Percentiles rank a stretch among this genome's conserved stretches.
These are phyloP conservation scores for Xenentodon cancila DNA, from an alignment of 2,797 vertebrate species.

Conservation along the genomic window DNA sequence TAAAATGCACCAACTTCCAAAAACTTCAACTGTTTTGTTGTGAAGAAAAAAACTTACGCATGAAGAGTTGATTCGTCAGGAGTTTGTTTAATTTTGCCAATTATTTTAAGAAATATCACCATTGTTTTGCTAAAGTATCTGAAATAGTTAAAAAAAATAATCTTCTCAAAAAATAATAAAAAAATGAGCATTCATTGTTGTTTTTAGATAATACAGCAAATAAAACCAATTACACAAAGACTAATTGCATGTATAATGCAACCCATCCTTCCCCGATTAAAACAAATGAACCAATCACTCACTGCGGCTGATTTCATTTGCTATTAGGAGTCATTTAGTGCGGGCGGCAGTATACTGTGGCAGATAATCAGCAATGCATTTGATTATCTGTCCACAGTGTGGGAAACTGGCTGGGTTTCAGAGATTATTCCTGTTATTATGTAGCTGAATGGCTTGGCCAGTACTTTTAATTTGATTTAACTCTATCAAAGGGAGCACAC, in stretches of 20 bases:
- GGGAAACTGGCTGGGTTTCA: constrained; percentile 39
- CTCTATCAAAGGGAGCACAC: constrained; percentile 6
- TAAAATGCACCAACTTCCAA: too few relatives aligned
- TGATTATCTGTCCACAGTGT: constrained; percentile 53
- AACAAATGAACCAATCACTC: constrained; percentile 66
- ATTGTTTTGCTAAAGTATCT: neutral
- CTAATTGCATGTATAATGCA: constrained; percentile 21
- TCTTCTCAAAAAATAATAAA: constrained; percentile 24
- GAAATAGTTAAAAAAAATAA: neutral
- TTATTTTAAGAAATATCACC: neutral
- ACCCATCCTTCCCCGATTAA: constrained; percentile 47
- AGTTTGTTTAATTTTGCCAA: too few relatives aligned
- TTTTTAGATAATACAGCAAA: constrained; percentile 26
- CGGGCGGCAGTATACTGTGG: constrained; percentile 13
- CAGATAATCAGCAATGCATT: constrained; percentile 66
- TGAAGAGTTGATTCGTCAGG: too few relatives aligned
- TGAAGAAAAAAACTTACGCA: too few relatives aligned
- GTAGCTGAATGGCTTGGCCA: constrained; percentile 41
- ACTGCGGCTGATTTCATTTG: constrained; percentile 53
- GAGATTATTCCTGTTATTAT: constrained; percentile 63
- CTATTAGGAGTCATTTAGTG: constrained; percentile 57
- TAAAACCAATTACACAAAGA: constrained; percentile 47
- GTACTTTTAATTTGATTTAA: constrained; percentile 51
- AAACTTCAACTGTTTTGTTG: too few relatives aligned
- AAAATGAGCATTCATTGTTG: constrained; percentile 29